These are phyloP conservation scores for Rhyacophila brunnea DNA, from an alignment of 1,140 invertebrate species.

Conservation along the genomic window DNA sequence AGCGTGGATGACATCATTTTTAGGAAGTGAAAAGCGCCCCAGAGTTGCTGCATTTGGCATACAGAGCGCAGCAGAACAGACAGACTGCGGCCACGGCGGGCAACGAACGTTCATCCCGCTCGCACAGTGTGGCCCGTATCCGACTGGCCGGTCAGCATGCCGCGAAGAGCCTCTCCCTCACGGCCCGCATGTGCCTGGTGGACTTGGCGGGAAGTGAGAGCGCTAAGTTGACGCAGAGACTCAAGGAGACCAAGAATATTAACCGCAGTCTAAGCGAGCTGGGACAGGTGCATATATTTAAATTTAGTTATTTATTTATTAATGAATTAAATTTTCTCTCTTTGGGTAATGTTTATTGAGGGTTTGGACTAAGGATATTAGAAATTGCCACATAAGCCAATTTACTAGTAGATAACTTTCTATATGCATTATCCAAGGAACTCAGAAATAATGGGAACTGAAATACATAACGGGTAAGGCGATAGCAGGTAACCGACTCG, in stretches of 20 bases:
- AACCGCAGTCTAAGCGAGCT: slow-evolving; percentile 77
- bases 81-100: slow-evolving; percentile 62
- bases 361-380: too few relatives aligned
- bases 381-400: too few relatives aligned
- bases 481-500: too few relatives aligned
- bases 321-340: too few relatives aligned
- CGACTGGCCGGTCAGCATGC: slow-evolving; percentile 53
- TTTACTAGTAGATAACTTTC: too few relatives aligned
- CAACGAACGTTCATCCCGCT: slow-evolving; percentile 74
- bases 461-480: too few relatives aligned
- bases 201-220: slow-evolving; percentile 85
- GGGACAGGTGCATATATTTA: slow-evolving; percentile 57
- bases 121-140: slow-evolving; percentile 70
- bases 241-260: slow-evolving; percentile 79
- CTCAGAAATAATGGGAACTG: too few relatives aligned
- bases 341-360: too few relatives aligned
- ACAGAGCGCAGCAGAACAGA: slow-evolving; percentile 57
- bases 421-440: too few relatives aligned
- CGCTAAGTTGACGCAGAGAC: slow-evolving; percentile 70
- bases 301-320: too few relatives aligned
- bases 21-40: slow-evolving; percentile 54
- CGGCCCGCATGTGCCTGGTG: slow-evolving; percentile 62
- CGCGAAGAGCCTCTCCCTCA: slow-evolving; percentile 50
- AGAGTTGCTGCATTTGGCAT: slow-evolving; percentile 57
- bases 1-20: too few relatives aligned